A percentile compares a stretch with the other conserved stretches of the same genome.
These are phyloP conservation scores for Heteromurus nitidus DNA, from an alignment of 2,888 invertebrate genomes.

Conservation along the genomic window DNA sequence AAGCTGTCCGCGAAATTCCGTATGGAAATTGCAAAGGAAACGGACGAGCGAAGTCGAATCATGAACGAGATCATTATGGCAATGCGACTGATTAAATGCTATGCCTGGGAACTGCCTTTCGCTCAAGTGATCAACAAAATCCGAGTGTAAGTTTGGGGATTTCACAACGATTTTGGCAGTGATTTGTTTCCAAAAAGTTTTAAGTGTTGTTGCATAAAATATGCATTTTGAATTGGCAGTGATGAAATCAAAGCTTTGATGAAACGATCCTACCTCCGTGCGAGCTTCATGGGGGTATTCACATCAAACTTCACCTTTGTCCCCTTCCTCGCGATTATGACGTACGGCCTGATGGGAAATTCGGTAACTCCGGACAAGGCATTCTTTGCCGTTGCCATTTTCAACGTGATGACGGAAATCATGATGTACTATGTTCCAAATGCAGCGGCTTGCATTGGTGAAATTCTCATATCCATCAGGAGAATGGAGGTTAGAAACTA, in stretches of 20 bases:
- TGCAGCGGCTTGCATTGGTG: constrained; percentile 57
- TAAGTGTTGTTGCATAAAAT: neutral
- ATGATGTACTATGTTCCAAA: constrained; percentile 63
- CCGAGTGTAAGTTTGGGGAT: constrained; percentile 29
- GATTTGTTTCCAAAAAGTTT: neutral
- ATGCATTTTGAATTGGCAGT: constrained; percentile 75
- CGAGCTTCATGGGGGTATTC: constrained; percentile 82
- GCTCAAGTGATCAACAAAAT: constrained; percentile 75
- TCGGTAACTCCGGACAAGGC: constrained; percentile 60
- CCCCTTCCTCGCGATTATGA: constrained; percentile 86
- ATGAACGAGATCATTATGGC: constrained; percentile 80
- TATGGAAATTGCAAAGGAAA: constrained; percentile 77
- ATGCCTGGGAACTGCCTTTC: constrained; percentile 78
- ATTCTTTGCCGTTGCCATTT: constrained; percentile 63
- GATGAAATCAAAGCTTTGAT: constrained; percentile 82
- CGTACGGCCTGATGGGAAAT: constrained; percentile 79
- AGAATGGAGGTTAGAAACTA: constrained; percentile 49
- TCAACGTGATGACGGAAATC: constrained; percentile 59
- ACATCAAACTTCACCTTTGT: constrained; percentile 86
- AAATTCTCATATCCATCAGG: constrained; percentile 56
- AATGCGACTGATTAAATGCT: constrained; percentile 81
- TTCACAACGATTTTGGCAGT: neutral
- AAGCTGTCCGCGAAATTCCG: constrained; percentile 79
- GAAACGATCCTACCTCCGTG: constrained; percentile 81
- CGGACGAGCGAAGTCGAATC: constrained; percentile 77